Percentiles rank a stretch among this genome's conserved stretches.
Conservation (phyloP, 2,113 vertebrate species). For the Sylvicapra grimmia region DNA sequence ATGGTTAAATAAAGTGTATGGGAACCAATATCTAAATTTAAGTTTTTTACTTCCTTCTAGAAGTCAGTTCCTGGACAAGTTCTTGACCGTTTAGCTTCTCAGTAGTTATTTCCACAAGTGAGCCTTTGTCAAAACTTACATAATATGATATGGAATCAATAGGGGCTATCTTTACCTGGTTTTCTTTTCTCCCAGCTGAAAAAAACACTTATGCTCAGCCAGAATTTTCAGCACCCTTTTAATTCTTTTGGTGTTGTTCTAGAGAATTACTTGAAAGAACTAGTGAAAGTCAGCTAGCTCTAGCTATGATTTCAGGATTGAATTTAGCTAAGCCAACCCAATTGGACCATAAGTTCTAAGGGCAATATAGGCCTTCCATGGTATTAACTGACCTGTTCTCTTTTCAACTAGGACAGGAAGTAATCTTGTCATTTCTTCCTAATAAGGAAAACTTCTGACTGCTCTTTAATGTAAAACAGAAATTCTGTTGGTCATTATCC, state of each 20-base stretch:
- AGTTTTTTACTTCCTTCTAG: conserved; percentile 21
- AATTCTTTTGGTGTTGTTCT: not conserved
- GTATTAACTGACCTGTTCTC: not conserved
- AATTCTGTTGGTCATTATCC: conserved; percentile 7
- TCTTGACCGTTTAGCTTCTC: not conserved
- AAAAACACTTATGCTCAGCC: not conserved
- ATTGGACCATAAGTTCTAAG: not conserved
- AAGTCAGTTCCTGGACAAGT: conserved; percentile 11
- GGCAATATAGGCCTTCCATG: not conserved
- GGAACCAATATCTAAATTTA: conserved; percentile 43
- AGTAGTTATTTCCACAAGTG: conserved; percentile 5
- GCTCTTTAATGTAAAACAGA: conserved; percentile 15
- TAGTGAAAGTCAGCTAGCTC: not conserved
- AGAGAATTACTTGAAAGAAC: conserved; percentile 12
- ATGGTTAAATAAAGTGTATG: conserved; percentile 34
- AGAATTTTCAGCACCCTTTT: not conserved
- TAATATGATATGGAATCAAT: not conserved
- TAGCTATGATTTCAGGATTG: not conserved
- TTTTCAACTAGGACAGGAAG: not conserved
- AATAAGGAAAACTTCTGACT: not conserved
- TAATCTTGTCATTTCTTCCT: conserved; percentile 7
- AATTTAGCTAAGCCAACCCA: not conserved
- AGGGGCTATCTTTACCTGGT: not conserved
- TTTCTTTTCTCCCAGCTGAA: not conserved
- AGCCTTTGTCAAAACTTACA: not conserved